Evolutionary conservation across 2,797 vertebrate genomes (phyloP).

Genomic region (Myripristis jacobus): DNA sequence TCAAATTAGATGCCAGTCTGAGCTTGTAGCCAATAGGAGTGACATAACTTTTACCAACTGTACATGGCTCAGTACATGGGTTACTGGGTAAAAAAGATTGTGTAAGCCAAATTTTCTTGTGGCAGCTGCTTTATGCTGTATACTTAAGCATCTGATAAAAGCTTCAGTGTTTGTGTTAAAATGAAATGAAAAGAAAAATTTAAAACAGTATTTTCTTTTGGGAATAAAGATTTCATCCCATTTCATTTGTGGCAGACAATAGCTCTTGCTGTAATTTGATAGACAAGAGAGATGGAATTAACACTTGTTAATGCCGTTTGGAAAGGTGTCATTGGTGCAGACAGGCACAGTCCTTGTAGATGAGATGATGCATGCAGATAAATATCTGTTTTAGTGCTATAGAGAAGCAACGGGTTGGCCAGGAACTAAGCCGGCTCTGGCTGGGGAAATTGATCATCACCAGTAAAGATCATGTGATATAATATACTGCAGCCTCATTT

Average conservation of each 20-base stretch:
- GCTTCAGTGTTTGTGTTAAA: not conserved
- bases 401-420: conserved; percentile 35
- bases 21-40: conserved; percentile 49
- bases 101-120: not conserved
- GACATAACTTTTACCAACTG: conserved; percentile 15
- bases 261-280: not conserved
- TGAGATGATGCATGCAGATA: not conserved
- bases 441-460: conserved; percentile 69
- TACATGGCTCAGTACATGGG: conserved; percentile 22
- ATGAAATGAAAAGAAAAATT: too few species aligned
- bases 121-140: not conserved
- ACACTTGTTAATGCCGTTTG: not conserved
- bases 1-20: conserved; percentile 54
- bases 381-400: conserved; percentile 26
- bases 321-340: conserved; percentile 3
- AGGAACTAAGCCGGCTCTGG: conserved; percentile 36
- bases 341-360: not conserved
- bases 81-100: not conserved
- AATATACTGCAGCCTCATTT: conserved; percentile 40
- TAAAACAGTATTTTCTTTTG: not conserved
- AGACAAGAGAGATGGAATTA: conserved; percentile 3
- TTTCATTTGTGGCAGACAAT: conserved; percentile 5
- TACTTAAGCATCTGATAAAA: not conserved
- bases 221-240: not conserved
- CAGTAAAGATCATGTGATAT: conserved; percentile 71